Conservation (phyloP, 2,888 invertebrate species). For the Brachyopa scutellaris region DNA sequence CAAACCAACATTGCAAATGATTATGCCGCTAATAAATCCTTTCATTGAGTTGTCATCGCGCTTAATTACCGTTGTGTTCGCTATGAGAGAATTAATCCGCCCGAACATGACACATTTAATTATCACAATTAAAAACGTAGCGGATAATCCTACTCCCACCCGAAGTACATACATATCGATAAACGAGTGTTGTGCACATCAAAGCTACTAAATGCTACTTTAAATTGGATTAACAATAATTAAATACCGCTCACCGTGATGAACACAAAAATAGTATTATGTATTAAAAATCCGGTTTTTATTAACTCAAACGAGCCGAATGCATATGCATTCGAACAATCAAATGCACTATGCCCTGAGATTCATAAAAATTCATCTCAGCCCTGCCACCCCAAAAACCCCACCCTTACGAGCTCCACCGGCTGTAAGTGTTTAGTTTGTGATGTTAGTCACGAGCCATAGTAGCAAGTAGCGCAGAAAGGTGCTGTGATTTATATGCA, state of each 20-base stretch:
- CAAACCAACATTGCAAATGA: no score
- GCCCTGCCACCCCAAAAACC: neutral
- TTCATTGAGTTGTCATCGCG: neutral
- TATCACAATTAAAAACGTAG: slow-evolving; percentile 56
- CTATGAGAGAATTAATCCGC: slow-evolving; percentile 29
- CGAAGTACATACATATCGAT: no score
- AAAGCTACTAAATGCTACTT: slow-evolving; percentile 37
- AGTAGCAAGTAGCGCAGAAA: slow-evolving; percentile 4
- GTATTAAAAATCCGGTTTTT: neutral
- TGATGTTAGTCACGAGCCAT: slow-evolving; percentile 54
- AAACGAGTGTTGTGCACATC: no score
- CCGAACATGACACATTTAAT: slow-evolving; percentile 50
- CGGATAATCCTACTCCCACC: slow-evolving; percentile 12
- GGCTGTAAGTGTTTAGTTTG: neutral
- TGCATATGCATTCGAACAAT: slow-evolving; percentile 8
- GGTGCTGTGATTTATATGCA: slow-evolving; percentile 62
- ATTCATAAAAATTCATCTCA: neutral
- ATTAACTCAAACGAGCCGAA: neutral
- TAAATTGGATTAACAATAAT: slow-evolving; percentile 65
- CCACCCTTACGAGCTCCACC: neutral
- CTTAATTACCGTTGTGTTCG: slow-evolving; percentile 24
- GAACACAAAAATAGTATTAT: neutral
- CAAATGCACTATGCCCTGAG: neutral
- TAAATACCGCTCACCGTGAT: slow-evolving; percentile 30
- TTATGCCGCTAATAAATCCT: neutral